Evolutionary conservation across 2,113 vertebrate genomes (phyloP).

Genomic region (Gymnocephalus cernua): DNA sequence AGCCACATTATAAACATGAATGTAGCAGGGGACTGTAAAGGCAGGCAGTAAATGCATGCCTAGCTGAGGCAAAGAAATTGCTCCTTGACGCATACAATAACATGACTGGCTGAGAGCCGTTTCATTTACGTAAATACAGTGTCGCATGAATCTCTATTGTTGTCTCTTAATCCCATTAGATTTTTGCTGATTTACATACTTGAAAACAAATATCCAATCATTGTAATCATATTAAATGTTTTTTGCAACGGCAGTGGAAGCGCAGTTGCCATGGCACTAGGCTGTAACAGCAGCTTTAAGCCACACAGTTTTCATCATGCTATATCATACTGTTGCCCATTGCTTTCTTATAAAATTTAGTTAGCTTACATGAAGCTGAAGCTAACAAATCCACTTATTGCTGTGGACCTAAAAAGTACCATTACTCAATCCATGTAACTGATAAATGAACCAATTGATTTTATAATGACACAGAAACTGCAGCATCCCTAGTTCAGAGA

Average conservation of each 20-base stretch:
- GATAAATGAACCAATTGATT: no score
- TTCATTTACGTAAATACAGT: not conserved
- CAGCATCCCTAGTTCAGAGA: no score
- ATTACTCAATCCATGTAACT: no score
- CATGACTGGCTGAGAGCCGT: constrained; percentile 31
- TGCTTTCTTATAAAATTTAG: not conserved
- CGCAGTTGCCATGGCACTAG: constrained; percentile 55
- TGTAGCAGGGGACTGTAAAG: constrained; percentile 49
- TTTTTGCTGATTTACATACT: constrained; percentile 51
- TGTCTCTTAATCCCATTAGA: constrained; percentile 45
- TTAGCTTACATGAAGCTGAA: not conserved
- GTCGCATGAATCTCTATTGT: constrained; percentile 26
- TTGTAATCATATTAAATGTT: constrained; percentile 34
- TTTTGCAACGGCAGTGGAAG: constrained; percentile 5
- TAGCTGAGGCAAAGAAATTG: constrained; percentile 48
- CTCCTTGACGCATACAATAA: constrained; percentile 45
- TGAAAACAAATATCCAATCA: constrained; percentile 49
- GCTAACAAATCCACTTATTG: not conserved
- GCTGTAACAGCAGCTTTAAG: constrained; percentile 15
- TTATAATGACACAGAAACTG: no score
- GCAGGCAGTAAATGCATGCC: constrained; percentile 42
- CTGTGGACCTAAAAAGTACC: no score
- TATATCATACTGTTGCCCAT: not conserved
- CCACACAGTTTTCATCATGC: constrained; percentile 1
- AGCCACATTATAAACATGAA: constrained; percentile 77